Conservation (phyloP, 2,888 invertebrate genomes). For the Yponomeuta sedellus region DNA sequence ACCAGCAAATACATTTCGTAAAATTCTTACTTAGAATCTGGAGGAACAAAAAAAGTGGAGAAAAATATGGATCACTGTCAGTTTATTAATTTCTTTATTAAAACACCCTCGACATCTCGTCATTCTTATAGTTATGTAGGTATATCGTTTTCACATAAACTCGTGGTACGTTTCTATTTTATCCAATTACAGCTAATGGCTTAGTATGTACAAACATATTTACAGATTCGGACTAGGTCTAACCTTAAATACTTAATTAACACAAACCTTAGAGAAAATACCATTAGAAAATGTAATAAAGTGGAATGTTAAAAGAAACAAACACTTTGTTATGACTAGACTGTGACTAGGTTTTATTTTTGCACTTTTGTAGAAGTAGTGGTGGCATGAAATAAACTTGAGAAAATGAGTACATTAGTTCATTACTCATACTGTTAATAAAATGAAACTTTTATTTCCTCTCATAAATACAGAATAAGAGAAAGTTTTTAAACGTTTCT, state of each 20-base stretch:
- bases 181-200: constrained; percentile 6
- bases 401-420: not conserved
- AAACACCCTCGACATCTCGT: constrained; percentile 66
- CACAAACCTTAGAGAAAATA: not conserved
- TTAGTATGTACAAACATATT: constrained; percentile 16
- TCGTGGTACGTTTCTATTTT: constrained; percentile 7
- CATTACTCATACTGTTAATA: not conserved
- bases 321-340: constrained; percentile 2
- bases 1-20: no score
- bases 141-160: constrained; percentile 4
- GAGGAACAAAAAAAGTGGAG: not conserved
- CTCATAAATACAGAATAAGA: not conserved
- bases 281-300: not conserved
- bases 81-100: constrained; percentile 55
- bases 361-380: not conserved
- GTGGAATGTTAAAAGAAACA: not conserved
- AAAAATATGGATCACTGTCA: not conserved
- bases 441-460: not conserved
- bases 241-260: not conserved
- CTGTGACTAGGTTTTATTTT: not conserved
- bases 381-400: not conserved
- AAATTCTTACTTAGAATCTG: not conserved
- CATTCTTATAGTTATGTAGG: constrained; percentile 9
- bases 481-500: constrained; percentile 6
- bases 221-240: constrained; percentile 8